A percentile compares a stretch with the other conserved stretches of the same genome.
Conservation (phyloP, 2,797 vertebrate species). For the Menidia menidia region DNA sequence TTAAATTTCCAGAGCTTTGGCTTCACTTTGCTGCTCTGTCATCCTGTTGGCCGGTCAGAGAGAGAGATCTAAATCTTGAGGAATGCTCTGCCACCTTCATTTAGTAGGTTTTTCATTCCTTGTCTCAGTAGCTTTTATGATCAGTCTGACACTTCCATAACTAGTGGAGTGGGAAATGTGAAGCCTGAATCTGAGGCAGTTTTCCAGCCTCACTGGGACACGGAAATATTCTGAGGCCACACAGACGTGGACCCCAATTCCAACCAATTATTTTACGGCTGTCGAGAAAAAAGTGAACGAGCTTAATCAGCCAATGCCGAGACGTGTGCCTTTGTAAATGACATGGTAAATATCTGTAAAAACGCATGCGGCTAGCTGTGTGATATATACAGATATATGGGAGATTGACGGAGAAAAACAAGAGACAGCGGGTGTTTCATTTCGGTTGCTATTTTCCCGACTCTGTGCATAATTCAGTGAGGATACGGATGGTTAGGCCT, state of each 20-base stretch:
- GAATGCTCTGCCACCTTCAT: conserved; percentile 41
- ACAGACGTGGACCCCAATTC: conserved; percentile 51
- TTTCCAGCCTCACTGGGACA: conserved; percentile 29
- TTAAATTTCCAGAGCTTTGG: conserved; percentile 53
- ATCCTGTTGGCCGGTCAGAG: conserved; percentile 49
- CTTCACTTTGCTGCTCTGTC: conserved; percentile 47
- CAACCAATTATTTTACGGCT: conserved; percentile 39
- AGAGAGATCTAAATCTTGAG: conserved; percentile 54
- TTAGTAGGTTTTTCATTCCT: conserved; percentile 64
- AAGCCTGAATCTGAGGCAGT: conserved; percentile 39
- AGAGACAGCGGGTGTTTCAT: conserved; percentile 69
- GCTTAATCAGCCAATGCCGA: conserved; percentile 15
- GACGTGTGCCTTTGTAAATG: conserved; percentile 19
- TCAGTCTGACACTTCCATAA: conserved; percentile 71
- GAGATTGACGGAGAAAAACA: conserved; percentile 36
- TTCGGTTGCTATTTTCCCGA: conserved; percentile 52
- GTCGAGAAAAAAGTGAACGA: conserved; percentile 49
- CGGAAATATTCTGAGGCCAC: conserved; percentile 38
- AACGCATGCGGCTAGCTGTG: conserved; percentile 19
- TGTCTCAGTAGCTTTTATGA: conserved; percentile 72
- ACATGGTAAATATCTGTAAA: conserved; percentile 16
- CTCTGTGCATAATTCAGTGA: conserved; percentile 40
- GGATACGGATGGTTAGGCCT: conserved; percentile 51
- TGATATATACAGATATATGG: conserved; percentile 22
- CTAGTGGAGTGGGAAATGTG: conserved; percentile 47